phyloP scores from a whole-genome alignment of 2,113 vertebrate species.

The Ellobius talpinus region DNA sequence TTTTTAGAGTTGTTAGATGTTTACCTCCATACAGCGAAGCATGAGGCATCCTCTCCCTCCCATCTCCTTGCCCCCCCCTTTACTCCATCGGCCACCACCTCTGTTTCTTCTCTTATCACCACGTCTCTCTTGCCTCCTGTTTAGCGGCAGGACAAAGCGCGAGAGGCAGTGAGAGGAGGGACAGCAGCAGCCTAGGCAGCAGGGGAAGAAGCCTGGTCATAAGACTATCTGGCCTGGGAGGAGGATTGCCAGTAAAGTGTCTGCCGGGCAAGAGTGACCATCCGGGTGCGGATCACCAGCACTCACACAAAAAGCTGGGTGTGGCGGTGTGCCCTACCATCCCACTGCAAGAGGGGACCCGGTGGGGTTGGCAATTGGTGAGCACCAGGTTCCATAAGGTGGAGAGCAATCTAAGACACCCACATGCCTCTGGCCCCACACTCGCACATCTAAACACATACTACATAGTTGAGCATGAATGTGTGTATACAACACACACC shows the following conservation, averaged over 20 bases:
- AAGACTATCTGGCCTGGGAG: not conserved
- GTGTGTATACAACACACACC: not conserved
- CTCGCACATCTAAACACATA: not conserved
- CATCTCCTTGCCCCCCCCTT: not conserved
- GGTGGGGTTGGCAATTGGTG: not conserved
- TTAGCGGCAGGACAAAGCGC: not conserved
- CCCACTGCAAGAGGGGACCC: not conserved
- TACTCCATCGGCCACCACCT: not conserved
- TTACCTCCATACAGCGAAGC: not conserved
- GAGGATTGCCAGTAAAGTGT: not conserved
- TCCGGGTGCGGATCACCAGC: not conserved
- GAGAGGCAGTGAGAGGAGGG: not conserved
- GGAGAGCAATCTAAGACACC: not conserved
- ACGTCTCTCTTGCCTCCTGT: not conserved
- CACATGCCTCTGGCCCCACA: not conserved
- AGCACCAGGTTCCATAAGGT: not conserved
- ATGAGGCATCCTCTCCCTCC: too few relatives aligned
- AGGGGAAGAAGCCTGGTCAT: not conserved
- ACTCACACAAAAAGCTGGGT: not conserved
- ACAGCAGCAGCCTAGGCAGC: not conserved
- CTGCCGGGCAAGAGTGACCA: not conserved
- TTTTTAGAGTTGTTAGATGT: not conserved
- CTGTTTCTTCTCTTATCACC: not conserved
- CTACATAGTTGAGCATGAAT: not conserved
- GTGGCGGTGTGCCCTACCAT: not conserved